Evolutionary conservation across 1,140 invertebrate genomes (phyloP).

Genomic region (Dendroctonus valens): DNA sequence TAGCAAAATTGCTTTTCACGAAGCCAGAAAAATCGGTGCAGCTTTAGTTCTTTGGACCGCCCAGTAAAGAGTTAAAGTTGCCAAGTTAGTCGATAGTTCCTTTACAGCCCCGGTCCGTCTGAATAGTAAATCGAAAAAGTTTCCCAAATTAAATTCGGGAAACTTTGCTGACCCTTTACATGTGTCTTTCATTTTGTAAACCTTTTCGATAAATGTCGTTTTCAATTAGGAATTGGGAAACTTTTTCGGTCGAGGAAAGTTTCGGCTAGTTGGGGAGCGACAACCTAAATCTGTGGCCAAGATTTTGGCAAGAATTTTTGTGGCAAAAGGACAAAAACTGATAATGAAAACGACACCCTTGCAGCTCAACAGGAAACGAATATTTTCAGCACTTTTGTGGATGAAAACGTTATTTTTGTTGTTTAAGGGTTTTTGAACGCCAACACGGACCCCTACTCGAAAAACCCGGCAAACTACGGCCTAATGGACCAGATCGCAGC

Average conservation of each 20-base stretch:
- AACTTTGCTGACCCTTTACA: slow-evolving; percentile 39
- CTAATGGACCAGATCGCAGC: slow-evolving; percentile 94
- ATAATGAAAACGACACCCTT: no score
- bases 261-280: neutral
- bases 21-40: neutral
- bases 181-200: slow-evolving; percentile 37
- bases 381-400: no score
- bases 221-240: slow-evolving; percentile 14
- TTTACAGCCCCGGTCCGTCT: slow-evolving; percentile 34
- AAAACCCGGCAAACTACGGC: slow-evolving; percentile 88
- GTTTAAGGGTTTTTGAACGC: slow-evolving; percentile 83
- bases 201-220: slow-evolving; percentile 24
- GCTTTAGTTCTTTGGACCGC: neutral
- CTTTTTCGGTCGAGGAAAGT: neutral
- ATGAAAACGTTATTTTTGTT: no score
- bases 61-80: slow-evolving; percentile 29
- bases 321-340: no score
- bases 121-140: slow-evolving; percentile 39
- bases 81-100: slow-evolving; percentile 40
- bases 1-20: neutral
- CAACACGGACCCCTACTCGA: slow-evolving; percentile 77
- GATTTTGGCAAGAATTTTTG: no score
- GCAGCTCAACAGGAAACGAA: no score
- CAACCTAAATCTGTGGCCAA: no score
- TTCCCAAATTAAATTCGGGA: slow-evolving; percentile 41